phyloP scores from a whole-genome alignment of 2,797 vertebrate genomes.

The Hypotaenidia okinawae region DNA sequence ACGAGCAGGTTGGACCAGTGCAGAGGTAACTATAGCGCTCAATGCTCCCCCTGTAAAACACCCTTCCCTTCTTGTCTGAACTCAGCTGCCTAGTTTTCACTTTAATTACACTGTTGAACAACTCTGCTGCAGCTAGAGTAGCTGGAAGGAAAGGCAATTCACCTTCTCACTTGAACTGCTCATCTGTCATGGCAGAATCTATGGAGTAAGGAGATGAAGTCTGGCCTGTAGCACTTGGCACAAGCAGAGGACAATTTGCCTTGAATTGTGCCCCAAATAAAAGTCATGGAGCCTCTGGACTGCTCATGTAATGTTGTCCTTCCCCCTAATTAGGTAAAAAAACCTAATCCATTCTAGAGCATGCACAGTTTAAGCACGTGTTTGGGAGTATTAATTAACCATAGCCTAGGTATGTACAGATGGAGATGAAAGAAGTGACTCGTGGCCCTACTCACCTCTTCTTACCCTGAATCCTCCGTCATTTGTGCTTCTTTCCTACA shows the following conservation, averaged over 20 bases:
- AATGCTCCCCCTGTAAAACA: background rate
- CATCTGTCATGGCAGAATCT: background rate
- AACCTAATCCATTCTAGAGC: background rate
- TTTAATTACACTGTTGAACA: background rate
- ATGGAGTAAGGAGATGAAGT: background rate
- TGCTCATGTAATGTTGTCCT: background rate
- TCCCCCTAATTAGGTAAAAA: background rate
- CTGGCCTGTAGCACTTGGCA: background rate
- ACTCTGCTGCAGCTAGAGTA: background rate
- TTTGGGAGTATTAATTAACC: background rate
- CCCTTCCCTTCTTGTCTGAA: background rate
- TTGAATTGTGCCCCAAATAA: background rate
- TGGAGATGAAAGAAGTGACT: background rate
- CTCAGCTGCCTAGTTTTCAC: background rate
- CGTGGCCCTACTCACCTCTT: rapidly evolving
- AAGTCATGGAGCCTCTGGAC: background rate
- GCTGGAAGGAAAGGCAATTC: background rate
- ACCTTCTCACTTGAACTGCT: background rate
- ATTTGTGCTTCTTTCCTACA: background rate
- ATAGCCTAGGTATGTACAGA: background rate
- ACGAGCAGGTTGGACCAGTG: background rate
- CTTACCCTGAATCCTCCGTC: background rate
- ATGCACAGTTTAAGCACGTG: background rate
- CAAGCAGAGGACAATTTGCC: background rate
- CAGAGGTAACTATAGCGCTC: background rate